Evolutionary conservation across 2,797 vertebrate genomes (phyloP).

Genomic region (Mastacembelus armatus): DNA sequence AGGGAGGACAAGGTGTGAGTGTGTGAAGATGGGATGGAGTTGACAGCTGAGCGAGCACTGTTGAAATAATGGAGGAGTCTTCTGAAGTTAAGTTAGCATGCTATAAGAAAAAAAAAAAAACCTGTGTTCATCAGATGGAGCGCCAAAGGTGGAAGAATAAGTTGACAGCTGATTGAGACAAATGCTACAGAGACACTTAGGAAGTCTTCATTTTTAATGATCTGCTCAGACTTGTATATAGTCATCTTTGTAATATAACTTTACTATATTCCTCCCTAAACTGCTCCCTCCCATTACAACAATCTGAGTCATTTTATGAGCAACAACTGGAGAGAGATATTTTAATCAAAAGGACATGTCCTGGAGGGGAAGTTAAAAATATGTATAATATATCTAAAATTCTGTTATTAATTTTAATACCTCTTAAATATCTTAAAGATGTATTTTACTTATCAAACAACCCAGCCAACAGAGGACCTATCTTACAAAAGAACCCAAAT

Average conservation of each 20-base stretch:
- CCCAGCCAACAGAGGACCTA: constrained; percentile 55
- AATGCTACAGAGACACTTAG: constrained; percentile 47
- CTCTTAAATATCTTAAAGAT: constrained; percentile 78
- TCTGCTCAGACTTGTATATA: constrained; percentile 51
- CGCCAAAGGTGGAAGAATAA: constrained; percentile 30
- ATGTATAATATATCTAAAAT: constrained; percentile 68
- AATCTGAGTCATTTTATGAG: constrained; percentile 67
- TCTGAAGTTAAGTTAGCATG: constrained; percentile 9
- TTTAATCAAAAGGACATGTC: constrained; percentile 76
- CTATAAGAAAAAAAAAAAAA: constrained; percentile 4
- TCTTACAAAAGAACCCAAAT: constrained; percentile 58
- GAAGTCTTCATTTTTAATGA: constrained; percentile 57
- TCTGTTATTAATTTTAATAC: constrained; percentile 75
- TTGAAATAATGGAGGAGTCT: constrained; percentile 8
- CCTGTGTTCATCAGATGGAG: constrained; percentile 14
- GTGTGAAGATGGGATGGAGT: constrained; percentile 19
- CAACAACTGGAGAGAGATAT: constrained; percentile 68
- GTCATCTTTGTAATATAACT: constrained; percentile 53
- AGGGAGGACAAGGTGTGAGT: constrained; percentile 30
- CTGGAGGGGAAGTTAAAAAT: constrained; percentile 56
- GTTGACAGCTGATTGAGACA: constrained; percentile 51
- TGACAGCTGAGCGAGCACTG: constrained; percentile 38
- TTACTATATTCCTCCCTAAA: constrained; percentile 28
- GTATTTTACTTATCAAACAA: constrained; percentile 70
- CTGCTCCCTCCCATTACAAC: constrained; percentile 37